Evolutionary conservation across 2,113 vertebrate species (phyloP), one percentile per base, ranked within the genome.

Genomic region (Haemorhous mexicanus): DNA sequence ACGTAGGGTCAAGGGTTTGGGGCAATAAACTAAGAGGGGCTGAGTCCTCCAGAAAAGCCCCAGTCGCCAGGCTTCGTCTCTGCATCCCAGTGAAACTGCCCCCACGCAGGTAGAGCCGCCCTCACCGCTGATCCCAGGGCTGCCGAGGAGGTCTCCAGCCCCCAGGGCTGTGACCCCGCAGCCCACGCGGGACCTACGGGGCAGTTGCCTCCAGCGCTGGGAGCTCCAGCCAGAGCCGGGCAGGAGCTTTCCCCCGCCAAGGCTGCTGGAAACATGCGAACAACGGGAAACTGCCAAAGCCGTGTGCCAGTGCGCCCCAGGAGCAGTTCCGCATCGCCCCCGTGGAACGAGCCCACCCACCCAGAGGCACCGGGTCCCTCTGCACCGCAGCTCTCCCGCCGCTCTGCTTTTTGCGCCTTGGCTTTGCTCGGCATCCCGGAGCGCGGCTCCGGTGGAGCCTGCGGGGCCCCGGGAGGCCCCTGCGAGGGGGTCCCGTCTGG

Each of bases 1-100:
- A 2, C 1, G 5, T 1, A 9, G 24, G n/a, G 11, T 18, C 6
- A 2, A 27, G 14, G 14, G 6, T 4, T 14, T 30, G 14, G 52
- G 35, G 39, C 28, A 49, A 64, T 0, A 2, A 63, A 53, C 43
- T 55, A 49, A n/a, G 26, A 49, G 13, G 1, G 1, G 30, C 80
- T 41, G 35, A 64, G 28, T 20, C 11, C 27, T 27, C 19, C 13
- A 2, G 56, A 20, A 20, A 69, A 58, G 22, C n/a, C 18, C 26
- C 55, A 22, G 7, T 6, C 2, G 1, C 21, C 89, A 37, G 47
- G 22, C 24, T 33, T 21, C 18, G 2, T 4, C 53, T 13, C 68
- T 13, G 63, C 69, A 23, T 4, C 19, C 17, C 11, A 2, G 30
- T 2, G 44, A 11, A 69, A 9, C 9, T 8, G 33, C 7, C 37